Base-by-base conservation (phyloP, 2,888 invertebrate species). In the Selenia dentaria region DNA sequence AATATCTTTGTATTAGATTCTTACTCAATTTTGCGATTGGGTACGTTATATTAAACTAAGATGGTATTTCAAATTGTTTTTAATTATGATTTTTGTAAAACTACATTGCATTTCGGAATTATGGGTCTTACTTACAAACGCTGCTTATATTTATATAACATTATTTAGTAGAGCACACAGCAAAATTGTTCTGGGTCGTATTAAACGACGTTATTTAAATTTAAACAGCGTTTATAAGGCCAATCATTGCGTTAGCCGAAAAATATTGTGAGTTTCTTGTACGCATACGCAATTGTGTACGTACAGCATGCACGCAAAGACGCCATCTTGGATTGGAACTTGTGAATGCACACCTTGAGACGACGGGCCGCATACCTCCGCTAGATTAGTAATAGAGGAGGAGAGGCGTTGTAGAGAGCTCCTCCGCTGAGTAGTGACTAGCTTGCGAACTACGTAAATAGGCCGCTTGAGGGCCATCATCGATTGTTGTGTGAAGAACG, bases 361-460 rank as follows among this genome's bases (percentile, higher is more conserved):
- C 65, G 62, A 62, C 53, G 56, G 54, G 71, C 74, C 78, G 74
- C 75, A 70, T 91, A 91, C 91, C 91, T 91, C 91, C 64, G 88
- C 60, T 69, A 91, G 82, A 74, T 90, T 91, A 81, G 82, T 90
- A 53, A 90, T 81, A 69, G 91, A 88, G 74, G 81, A 79, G 66
- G 90, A 86, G 59, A 88, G 83, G 62, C 86, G 80, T 63, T 91
- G 90, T 71, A 89, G 78, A 55, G 86, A 90, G 59, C 76, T 80
- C 80, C 87, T 83, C 67, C 89, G 84, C 56, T 86, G 90, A 56
- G 86, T 80, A 51, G 83, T 80, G 70, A 91, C 89, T 71, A 91
- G 86, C 79, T 88, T 90, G 76, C 91, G 86, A 67, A 91, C 89
- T 75, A 84, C 89, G 67, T 79, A 83, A 64, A 91, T 77, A 29